Percentiles rank a stretch among this genome's conserved stretches.
These are phyloP conservation scores for Homalodisca vitripennis DNA, from an alignment of 1,140 invertebrate species.

Conservation along the genomic window DNA sequence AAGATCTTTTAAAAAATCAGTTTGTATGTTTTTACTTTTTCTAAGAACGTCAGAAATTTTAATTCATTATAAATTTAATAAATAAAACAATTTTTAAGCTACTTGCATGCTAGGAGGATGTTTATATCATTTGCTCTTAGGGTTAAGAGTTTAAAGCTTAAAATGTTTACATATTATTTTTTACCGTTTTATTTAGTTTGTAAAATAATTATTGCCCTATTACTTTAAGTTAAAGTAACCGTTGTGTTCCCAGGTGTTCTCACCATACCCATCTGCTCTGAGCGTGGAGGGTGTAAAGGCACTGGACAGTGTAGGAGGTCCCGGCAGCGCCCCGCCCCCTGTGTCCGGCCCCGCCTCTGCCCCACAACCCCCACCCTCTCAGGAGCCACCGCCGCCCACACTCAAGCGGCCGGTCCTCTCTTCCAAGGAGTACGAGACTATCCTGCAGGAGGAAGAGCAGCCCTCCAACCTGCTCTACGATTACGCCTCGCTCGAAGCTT, in stretches of 20 bases:
- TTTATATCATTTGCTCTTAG: no score
- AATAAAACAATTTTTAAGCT: no score
- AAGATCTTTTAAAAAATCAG: no score
- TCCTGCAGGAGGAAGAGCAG: conserved; percentile 74
- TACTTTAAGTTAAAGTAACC: no score
- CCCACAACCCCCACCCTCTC: conserved; percentile 36
- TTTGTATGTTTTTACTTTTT: no score
- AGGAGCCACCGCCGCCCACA: conserved; percentile 39
- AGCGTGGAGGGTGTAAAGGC: conserved; percentile 30
- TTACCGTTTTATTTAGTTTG: no score
- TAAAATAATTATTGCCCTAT: no score
- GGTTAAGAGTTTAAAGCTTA: no score
- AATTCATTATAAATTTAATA: no score
- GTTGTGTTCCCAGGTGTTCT: conserved; percentile 46
- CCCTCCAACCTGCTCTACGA: conserved; percentile 83
- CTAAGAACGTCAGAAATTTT: no score
- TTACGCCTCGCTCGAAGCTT: conserved; percentile 79
- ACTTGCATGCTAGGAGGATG: no score
- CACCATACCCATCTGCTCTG: conserved; percentile 43
- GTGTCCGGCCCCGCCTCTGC: conserved; percentile 42
- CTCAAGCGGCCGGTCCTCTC: conserved; percentile 70
- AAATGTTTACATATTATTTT: no score
- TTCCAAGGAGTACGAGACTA: conserved; percentile 69
- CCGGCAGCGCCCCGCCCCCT: conserved; percentile 37
- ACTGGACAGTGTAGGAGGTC: conserved; percentile 34